phyloP scores from a whole-genome alignment of 1,140 invertebrate species.

The Bombus cullumanus region DNA sequence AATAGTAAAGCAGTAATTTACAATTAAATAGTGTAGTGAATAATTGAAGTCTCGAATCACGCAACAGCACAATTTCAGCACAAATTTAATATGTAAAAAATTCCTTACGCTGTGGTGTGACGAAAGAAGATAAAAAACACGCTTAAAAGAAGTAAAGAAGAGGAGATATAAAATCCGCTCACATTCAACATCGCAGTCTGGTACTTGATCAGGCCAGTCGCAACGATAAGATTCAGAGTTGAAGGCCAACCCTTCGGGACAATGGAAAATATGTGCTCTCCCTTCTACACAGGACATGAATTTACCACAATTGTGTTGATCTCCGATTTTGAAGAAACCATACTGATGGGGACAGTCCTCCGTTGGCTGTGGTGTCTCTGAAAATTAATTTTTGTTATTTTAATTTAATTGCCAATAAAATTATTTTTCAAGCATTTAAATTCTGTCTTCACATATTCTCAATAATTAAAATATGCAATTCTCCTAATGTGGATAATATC shows the following conservation, averaged over 20 bases:
- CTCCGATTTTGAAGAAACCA: slow-evolving; percentile 90
- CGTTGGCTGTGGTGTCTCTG: slow-evolving; percentile 87
- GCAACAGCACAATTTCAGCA: no score
- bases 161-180: slow-evolving; percentile 47
- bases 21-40: not conserved
- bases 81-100: no score
- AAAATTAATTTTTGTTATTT: slow-evolving; percentile 4
- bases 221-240: slow-evolving; percentile 90
- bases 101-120: no score
- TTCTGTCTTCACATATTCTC: no score
- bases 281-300: slow-evolving; percentile 94
- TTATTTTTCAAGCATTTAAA: not conserved
- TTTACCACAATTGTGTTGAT: slow-evolving; percentile 89
- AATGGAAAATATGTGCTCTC: slow-evolving; percentile 85
- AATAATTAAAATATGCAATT: no score
- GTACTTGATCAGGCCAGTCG: slow-evolving; percentile 93
- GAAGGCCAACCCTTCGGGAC: slow-evolving; percentile 93
- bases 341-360: slow-evolving; percentile 93
- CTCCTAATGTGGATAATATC: no score
- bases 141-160: not conserved
- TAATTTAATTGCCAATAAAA: not conserved
- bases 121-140: not conserved
- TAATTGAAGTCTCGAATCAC: not conserved
- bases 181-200: slow-evolving; percentile 91
- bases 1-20: not conserved